These are phyloP conservation scores for Agriopis leucophaearia DNA, from an alignment of 2,888 invertebrate genomes.

Conservation along the genomic window DNA sequence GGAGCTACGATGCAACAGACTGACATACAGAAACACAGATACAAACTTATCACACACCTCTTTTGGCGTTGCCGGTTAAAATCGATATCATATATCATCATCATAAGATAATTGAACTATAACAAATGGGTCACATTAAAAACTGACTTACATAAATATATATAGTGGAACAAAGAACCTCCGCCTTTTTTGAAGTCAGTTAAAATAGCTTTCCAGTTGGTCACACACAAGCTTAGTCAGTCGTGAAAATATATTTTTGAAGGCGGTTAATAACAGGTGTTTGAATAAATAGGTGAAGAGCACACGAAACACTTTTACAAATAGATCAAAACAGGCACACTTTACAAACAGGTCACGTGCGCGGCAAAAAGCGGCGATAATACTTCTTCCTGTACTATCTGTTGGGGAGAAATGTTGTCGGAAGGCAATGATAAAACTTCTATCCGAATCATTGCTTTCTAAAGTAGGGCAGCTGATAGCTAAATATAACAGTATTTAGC, in stretches of 20 bases:
- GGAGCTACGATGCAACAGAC: too few species aligned
- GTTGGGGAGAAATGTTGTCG: slow-evolving; percentile 18
- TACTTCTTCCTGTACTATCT: slow-evolving; percentile 26
- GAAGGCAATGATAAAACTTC: slow-evolving; percentile 8
- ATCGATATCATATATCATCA: too few species aligned
- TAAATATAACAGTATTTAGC: not conserved
- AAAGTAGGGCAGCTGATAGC: not conserved
- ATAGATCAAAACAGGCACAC: slow-evolving; percentile 28
- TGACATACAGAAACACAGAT: too few species aligned
- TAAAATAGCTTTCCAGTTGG: too few species aligned
- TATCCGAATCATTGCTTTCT: not conserved
- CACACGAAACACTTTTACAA: slow-evolving; percentile 21
- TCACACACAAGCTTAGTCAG: too few species aligned
- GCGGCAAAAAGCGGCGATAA: slow-evolving; percentile 30
- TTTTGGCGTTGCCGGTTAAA: too few species aligned
- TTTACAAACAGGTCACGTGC: slow-evolving; percentile 34
- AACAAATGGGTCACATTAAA: too few species aligned
- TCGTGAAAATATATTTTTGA: not conserved
- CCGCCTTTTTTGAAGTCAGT: too few species aligned
- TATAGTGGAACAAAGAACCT: too few species aligned
- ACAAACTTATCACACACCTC: too few species aligned
- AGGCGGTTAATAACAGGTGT: slow-evolving; percentile 26
- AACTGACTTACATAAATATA: too few species aligned
- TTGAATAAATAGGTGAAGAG: slow-evolving; percentile 37
- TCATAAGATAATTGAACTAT: too few species aligned